Evolutionary conservation across 2,113 vertebrate genomes (phyloP), one percentile per base, ranked within the genome.

Genomic region (Hippolais icterina): DNA sequence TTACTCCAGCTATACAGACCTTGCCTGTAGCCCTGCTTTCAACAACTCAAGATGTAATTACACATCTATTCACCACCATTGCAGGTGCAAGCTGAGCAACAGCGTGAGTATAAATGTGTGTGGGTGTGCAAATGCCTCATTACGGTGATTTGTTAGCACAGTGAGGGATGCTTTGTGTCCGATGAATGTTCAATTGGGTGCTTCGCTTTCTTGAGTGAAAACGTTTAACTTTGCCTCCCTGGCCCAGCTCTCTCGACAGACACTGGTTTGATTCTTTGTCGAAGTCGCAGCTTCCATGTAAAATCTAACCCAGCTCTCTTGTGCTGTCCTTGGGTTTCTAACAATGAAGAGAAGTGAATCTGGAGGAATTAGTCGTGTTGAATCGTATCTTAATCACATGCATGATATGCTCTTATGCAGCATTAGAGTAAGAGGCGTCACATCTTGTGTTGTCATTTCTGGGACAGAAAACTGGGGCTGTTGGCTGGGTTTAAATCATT

Each of bases 101-200:
- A 91, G 87, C 81, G 22, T 0, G 65, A 35, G 91, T 35, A 93
- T 24, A 85, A 77, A 84, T 70, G 91, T 74, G 84, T 69, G 91
- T 93, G 95, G 93, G 94, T 96, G 94, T 95, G 96, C 92, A 96
- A 96, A 94, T 27, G 68, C 93, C 77, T 95, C 92, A 86, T 97
- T 52, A 88, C 3, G 29, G 90, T 63, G 68, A 68, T 86, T 96
- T 96, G 96, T 93, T 39, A 70, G 94, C 54, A 39, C 83, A 83
- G 81, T 0, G 23, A 88, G 84, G 1, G 60, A 74, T 47, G 90
- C 64, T 91, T 89, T 94, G 71, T 94, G 93, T 5, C 82, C 53
- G 12, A 70, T 83, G 83, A 93, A 95, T 96, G 80, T 94, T 79
- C 93, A 94, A 94, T 96, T 63, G 72, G 52, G 77, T 86, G 57